Base-by-base conservation (phyloP, 1,140 invertebrate genomes). In the Drosophila trapezifrons region DNA sequence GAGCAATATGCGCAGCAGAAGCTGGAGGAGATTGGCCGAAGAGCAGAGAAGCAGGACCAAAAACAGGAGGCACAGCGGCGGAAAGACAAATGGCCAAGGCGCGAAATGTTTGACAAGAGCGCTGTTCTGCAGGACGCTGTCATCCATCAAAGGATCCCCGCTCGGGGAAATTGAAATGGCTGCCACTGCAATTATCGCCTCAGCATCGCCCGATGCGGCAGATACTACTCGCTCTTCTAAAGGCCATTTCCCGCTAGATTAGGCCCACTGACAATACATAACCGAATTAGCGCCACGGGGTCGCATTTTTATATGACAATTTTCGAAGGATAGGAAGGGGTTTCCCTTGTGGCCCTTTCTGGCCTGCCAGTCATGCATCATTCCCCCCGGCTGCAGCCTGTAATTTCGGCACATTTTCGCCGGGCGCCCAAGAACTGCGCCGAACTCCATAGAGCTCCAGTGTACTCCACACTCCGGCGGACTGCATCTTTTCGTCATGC, bases 401-500 rank as follows among this genome's bases (percentile, higher is more conserved):
- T 80, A 80, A 85, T 85, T 85, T 85, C 67, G 45, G 42, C 35
- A 47, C 37, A 38, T 18, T 60, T 37, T 73, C 55, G 22, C 17
- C 18, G 13, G 22, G 55, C 25, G 38, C 38, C 54, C 57, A 38
- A 71, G 29, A 32, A 32, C 27, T 27, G 4, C 0, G 27, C 27
- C 22, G 60, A 64, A 64, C 49, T 17, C 54, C 54, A 57, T n/a
- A 15, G 29, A 45, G 37, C 42, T 63, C 42, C 42, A n/a, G 12
- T 8, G n/a, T 25, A 15, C 22, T 22, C 22, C 38, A 9, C 18
- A 20, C 49, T 59, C 47, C 32, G 76, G 70, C 82, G 79, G 72
- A 85, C 66, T 89, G 84, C 84, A 87, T 89, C 84, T 89, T 87
- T 80, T 87, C 84, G 80, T 89, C 84, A 87, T 87, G 85, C 47